A percentile compares a stretch with the other conserved stretches of the same genome.
Conservation (phyloP, 2,797 vertebrate species). For the Catostomus latipinnis region DNA sequence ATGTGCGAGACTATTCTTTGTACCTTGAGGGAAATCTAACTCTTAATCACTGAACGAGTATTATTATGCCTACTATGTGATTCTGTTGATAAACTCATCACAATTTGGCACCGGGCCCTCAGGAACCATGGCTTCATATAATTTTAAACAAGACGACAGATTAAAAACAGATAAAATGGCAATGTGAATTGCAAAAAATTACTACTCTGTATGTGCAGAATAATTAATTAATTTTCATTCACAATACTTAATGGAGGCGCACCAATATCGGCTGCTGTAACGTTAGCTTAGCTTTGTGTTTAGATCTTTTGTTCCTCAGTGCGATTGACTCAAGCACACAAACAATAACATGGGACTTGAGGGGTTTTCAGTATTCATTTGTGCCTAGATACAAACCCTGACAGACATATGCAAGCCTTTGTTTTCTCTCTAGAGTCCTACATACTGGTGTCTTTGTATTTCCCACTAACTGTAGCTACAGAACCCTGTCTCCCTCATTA, state of each 20-base stretch:
- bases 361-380: constrained; percentile 21
- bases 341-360: constrained; percentile 30
- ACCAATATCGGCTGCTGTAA: too few species aligned
- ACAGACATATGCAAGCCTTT: constrained; percentile 19
- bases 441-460: not conserved
- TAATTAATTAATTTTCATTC: constrained; percentile 3
- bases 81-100: constrained; percentile 46
- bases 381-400: not conserved
- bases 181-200: not conserved
- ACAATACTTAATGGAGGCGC: not conserved
- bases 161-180: constrained; percentile 67
- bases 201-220: not conserved
- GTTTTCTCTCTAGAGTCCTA: not conserved
- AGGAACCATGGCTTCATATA: constrained; percentile 62
- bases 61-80: constrained; percentile 71
- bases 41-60: constrained; percentile 66
- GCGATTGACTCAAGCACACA: constrained; percentile 25
- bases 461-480: constrained; percentile 7
- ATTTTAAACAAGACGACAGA: constrained; percentile 68
- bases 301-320: constrained; percentile 31
- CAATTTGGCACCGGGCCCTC: constrained; percentile 53
- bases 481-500: constrained; percentile 56
- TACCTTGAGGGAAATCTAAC: constrained; percentile 46
- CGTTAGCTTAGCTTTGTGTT: constrained; percentile 7
- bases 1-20: not conserved